phyloP scores from a whole-genome alignment of 2,113 vertebrate species.

The Equus quagga region DNA sequence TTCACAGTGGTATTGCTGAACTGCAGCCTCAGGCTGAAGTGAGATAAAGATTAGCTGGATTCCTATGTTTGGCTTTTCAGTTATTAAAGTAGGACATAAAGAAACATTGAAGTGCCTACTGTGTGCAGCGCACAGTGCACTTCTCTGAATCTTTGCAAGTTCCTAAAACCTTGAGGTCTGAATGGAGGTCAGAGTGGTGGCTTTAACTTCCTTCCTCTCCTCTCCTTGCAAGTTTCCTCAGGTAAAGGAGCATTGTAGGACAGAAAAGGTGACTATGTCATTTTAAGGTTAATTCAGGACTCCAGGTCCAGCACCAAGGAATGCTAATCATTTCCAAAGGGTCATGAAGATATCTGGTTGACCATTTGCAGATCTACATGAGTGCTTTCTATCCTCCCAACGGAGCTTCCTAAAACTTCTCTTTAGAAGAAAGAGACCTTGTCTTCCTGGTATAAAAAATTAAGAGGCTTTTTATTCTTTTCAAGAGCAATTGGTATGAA shows the following conservation, averaged over 20 bases:
- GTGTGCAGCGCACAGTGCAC: not conserved
- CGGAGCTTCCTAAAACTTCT: not conserved
- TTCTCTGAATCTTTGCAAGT: not conserved
- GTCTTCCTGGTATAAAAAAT: not conserved
- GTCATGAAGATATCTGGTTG: not conserved
- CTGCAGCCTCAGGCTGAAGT: not conserved
- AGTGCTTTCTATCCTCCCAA: not conserved
- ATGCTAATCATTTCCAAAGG: not conserved
- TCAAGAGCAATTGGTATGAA: not conserved
- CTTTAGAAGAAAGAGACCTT: not conserved
- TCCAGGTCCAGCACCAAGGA: not conserved
- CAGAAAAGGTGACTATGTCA: not conserved
- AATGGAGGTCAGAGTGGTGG: not conserved
- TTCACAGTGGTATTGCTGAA: not conserved
- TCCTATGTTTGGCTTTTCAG: not conserved
- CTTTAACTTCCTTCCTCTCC: not conserved
- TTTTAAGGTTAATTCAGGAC: not conserved
- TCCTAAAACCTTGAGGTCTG: not conserved
- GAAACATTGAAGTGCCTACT: not conserved
- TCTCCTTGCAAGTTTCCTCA: not conserved
- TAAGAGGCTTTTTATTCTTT: constrained; percentile 9
- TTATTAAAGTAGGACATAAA: not conserved
- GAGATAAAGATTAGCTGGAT: not conserved
- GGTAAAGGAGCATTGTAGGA: not conserved
- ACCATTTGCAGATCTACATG: not conserved